Evolutionary conservation across 2,113 vertebrate species (phyloP).

Genomic region (Polypterus senegalus): DNA sequence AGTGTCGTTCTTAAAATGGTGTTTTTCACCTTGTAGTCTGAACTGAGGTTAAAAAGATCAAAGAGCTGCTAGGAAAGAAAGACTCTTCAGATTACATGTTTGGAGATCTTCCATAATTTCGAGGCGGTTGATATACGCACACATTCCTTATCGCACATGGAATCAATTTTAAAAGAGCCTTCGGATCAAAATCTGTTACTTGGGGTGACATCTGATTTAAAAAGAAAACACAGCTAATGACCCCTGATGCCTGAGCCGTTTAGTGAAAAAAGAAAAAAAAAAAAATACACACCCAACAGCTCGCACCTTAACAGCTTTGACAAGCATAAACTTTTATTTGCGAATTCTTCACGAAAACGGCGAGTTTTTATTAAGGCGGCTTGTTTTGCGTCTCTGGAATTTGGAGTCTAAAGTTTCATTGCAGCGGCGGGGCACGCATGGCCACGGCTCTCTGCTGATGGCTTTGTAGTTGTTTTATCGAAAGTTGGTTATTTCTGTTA

Average conservation of each 20-base stretch:
- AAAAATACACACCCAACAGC: constrained; percentile 7
- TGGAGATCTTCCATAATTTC: constrained; percentile 63
- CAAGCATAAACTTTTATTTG: constrained; percentile 31
- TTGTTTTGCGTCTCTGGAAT: constrained; percentile 21
- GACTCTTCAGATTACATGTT: constrained; percentile 66
- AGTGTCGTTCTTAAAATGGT: constrained; percentile 32
- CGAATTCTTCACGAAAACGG: constrained; percentile 25
- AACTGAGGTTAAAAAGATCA: constrained; percentile 58
- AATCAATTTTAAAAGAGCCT: constrained; percentile 54
- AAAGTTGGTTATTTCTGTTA: constrained; percentile 22
- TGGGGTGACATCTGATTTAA: constrained; percentile 52
- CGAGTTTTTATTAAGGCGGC: constrained; percentile 11
- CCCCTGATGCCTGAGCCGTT: constrained; percentile 33
- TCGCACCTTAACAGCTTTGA: constrained; percentile 21
- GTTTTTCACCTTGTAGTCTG: constrained; percentile 11
- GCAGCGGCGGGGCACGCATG: constrained; percentile 15
- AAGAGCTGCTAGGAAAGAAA: constrained; percentile 54
- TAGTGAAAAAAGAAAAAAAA: constrained; percentile 18
- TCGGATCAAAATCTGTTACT: constrained; percentile 62
- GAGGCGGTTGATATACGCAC: constrained; percentile 52
- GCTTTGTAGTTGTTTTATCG: constrained; percentile 1
- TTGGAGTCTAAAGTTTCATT: constrained; percentile 26
- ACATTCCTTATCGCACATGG: constrained; percentile 64
- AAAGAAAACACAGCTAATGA: constrained; percentile 61
- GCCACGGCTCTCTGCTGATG: background rate